phyloP scores from a whole-genome alignment of 1,140 invertebrate species.

The Scaptomyza graminum region DNA sequence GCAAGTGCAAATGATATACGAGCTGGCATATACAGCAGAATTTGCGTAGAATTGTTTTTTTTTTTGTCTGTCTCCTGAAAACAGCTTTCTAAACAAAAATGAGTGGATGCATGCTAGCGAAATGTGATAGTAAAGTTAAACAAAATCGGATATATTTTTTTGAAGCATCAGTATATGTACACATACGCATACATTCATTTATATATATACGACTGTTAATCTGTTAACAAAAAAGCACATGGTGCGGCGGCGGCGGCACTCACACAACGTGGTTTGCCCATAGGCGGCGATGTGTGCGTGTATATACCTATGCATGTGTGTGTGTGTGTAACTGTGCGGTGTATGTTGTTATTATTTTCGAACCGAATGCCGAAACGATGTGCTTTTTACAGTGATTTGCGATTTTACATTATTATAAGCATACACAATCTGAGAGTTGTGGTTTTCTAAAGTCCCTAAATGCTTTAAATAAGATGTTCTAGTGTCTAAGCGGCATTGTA shows the following conservation, averaged over 20 bases:
- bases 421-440: not conserved
- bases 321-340: conserved; percentile 11
- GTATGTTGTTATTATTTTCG: conserved; percentile 49
- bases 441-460: not conserved
- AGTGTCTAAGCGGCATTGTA: not conserved
- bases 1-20: conserved; percentile 25
- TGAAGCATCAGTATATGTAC: conserved; percentile 45
- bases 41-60: conserved; percentile 27
- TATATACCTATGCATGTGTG: not conserved
- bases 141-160: conserved; percentile 51
- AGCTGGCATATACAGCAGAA: conserved; percentile 11
- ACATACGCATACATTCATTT: not conserved
- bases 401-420: not conserved
- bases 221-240: conserved; percentile 55
- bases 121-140: conserved; percentile 57
- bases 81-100: conserved; percentile 65
- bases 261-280: conserved; percentile 41
- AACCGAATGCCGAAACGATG: not conserved
- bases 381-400: not conserved
- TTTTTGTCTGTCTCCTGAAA: conserved; percentile 24
- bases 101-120: conserved; percentile 24
- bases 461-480: not conserved
- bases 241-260: conserved; percentile 42
- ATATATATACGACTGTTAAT: conserved; percentile 9
- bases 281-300: conserved; percentile 27